These are phyloP conservation scores for Drosophila ercepeae DNA, from an alignment of 1,140 invertebrate species.

Conservation along the genomic window DNA sequence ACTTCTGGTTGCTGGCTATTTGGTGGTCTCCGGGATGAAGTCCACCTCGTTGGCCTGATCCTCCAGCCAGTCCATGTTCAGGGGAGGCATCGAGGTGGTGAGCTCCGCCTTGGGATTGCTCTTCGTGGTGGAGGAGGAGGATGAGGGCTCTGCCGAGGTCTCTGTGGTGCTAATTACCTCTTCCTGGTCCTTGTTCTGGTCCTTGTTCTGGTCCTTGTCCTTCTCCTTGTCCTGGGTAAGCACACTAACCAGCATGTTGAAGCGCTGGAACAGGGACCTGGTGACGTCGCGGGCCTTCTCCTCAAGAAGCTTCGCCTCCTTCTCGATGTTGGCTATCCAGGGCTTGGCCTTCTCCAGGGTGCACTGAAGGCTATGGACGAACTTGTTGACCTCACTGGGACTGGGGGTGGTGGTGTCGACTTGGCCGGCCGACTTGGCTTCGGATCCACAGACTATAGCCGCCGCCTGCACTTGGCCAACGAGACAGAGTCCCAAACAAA, in stretches of 20 bases:
- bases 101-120: conserved; percentile 8
- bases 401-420: conserved; percentile 27
- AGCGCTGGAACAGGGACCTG: conserved; percentile 48
- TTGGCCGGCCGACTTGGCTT: conserved; percentile 27
- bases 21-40: conserved; percentile 2
- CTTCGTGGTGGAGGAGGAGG: background rate
- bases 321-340: conserved; percentile 72
- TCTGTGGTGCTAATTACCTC: background rate
- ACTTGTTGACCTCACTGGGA: conserved; percentile 67
- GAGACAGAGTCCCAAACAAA: conserved; percentile 12
- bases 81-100: conserved; percentile 18
- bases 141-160: background rate
- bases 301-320: conserved; percentile 68
- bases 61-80: conserved; percentile 26
- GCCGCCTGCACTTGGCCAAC: conserved; percentile 38
- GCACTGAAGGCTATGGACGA: conserved; percentile 70
- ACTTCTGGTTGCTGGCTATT: background rate
- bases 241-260: conserved; percentile 36
- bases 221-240: conserved; percentile 21
- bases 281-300: conserved; percentile 55
- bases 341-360: conserved; percentile 72
- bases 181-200: background rate
- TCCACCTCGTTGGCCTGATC: conserved; percentile 34
- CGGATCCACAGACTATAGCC: conserved; percentile 51
- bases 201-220: background rate